Conservation (phyloP, 1,140 invertebrate species). For the Drosophila sp. region DNA sequence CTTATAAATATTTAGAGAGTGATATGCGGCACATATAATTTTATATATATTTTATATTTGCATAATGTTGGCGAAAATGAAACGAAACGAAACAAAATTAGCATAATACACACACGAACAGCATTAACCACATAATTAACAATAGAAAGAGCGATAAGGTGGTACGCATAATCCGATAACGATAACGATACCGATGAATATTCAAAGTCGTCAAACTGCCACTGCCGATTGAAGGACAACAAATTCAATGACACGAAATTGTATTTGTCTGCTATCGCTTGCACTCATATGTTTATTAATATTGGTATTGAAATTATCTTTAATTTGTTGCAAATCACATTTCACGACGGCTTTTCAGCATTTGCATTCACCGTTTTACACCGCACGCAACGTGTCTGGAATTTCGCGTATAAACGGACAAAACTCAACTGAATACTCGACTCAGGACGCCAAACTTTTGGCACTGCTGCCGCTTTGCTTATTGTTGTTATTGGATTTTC, state of each 20-base stretch:
- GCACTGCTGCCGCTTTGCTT: conserved; percentile 17
- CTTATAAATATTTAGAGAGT: conserved; percentile 29
- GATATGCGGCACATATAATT: conserved; percentile 25
- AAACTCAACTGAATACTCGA: conserved; percentile 64
- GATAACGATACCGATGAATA: conserved; percentile 15
- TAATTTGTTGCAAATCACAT: conserved; percentile 12
- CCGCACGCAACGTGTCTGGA: conserved; percentile 35
- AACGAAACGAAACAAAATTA: conserved; percentile 36
- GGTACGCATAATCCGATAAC: conserved; percentile 20
- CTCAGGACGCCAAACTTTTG: conserved; percentile 47
- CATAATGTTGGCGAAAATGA: conserved; percentile 59
- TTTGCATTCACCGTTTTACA: conserved; percentile 29
- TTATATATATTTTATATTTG: no score
- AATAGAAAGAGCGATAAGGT: conserved; percentile 35
- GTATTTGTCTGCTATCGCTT: conserved; percentile 13
- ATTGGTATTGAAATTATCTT: conserved; percentile 1
- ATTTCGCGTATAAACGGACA: conserved; percentile 44
- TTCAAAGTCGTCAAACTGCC: conserved; percentile 13
- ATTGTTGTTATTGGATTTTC: conserved; percentile 47
- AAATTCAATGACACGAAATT: conserved; percentile 10
- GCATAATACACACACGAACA: conserved; percentile 51
- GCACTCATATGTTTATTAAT: conserved; percentile 4
- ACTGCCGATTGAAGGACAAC: conserved; percentile 8
- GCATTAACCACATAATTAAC: conserved; percentile 47
- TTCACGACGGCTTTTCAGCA: conserved; percentile 74